phyloP scores from a whole-genome alignment of 2,797 vertebrate species.

The Steatocranus sp. region DNA sequence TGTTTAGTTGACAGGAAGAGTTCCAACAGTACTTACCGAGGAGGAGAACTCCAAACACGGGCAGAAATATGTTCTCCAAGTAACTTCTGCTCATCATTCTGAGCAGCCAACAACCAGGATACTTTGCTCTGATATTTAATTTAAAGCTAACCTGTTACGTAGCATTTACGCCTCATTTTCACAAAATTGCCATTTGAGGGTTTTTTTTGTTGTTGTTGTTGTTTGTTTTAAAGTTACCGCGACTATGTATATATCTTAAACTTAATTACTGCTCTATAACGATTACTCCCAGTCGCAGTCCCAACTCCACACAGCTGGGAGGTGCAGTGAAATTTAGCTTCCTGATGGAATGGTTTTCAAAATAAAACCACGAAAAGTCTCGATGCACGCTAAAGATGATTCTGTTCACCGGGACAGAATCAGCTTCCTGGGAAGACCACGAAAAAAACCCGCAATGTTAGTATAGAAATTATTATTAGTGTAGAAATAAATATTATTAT shows the following conservation, averaged over 20 bases:
- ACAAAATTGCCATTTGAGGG: not conserved
- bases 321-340: not conserved
- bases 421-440: not conserved
- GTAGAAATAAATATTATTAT: not conserved
- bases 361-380: not conserved
- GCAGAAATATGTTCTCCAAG: not conserved
- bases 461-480: not conserved
- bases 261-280: not conserved
- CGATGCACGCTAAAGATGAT: not conserved
- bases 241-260: not conserved
- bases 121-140: not conserved
- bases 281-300: too few species aligned
- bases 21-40: not conserved
- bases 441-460: fast-evolving
- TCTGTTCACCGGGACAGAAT: not conserved
- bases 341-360: not conserved
- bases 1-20: not conserved
- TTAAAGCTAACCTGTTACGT: not conserved
- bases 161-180: not conserved
- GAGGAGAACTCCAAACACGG: not conserved
- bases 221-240: not conserved
- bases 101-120: not conserved
- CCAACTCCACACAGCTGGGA: not conserved
- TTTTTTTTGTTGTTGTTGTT: not conserved
- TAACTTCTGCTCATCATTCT: not conserved